Evolutionary conservation across 2,113 vertebrate species (phyloP).

Genomic region (Eupsittula cactorum): DNA sequence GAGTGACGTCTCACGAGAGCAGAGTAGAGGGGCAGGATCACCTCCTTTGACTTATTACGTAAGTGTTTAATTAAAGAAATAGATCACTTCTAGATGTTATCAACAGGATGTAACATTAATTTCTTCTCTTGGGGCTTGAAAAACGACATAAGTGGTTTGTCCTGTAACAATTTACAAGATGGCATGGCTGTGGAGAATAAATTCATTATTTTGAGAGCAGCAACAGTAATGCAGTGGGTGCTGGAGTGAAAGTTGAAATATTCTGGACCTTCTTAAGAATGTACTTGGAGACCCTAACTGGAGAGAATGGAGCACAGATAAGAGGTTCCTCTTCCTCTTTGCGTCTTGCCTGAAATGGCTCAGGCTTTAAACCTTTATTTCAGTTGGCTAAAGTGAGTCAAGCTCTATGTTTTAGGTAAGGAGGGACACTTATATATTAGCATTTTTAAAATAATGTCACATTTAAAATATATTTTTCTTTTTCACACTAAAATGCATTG

Average conservation of each 20-base stretch:
- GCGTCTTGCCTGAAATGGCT: neutral
- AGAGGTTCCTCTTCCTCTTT: neutral
- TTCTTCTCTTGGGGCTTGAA: neutral
- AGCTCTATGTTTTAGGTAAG: neutral
- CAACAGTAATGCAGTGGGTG: neutral
- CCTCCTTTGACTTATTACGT: too few relatives aligned
- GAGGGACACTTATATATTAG: neutral
- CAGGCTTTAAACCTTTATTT: neutral
- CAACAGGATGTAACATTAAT: neutral
- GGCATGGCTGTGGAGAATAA: neutral
- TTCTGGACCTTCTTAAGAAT: neutral
- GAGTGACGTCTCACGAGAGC: too few relatives aligned
- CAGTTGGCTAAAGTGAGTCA: neutral
- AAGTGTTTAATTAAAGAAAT: neutral
- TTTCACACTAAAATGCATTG: neutral
- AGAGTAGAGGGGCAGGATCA: too few relatives aligned
- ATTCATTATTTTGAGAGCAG: neutral
- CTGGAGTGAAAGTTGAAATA: neutral
- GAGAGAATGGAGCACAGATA: neutral
- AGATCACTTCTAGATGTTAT: neutral
- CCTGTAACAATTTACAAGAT: neutral
- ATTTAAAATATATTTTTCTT: neutral
- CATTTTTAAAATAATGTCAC: neutral
- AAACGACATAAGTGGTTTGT: neutral
- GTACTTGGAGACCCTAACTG: neutral